Percentiles rank a stretch among this genome's conserved stretches.
Conservation (phyloP, 1,140 invertebrate genomes). For the Dreissena rostriformis region DNA sequence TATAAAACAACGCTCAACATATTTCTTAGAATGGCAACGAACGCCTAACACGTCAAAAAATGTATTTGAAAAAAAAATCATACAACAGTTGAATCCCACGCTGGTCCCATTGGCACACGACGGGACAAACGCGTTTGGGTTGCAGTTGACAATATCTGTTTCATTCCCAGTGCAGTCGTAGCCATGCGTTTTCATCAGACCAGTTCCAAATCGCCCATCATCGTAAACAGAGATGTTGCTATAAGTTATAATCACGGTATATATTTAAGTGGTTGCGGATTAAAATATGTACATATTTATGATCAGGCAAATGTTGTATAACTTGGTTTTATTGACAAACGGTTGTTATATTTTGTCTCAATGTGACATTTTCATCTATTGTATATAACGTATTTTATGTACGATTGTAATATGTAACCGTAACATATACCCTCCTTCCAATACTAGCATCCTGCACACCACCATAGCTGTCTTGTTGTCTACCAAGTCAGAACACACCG, state of each 20-base stretch:
- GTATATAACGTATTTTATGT: not conserved
- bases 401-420: not conserved
- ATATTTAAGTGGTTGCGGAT: not conserved
- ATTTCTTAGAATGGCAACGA: too few species aligned
- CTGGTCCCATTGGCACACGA: not conserved
- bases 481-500: constrained; percentile 5
- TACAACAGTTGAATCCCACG: constrained; percentile 36
- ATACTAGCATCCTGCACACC: constrained; percentile 31
- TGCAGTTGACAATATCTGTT: constrained; percentile 25
- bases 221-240: not conserved
- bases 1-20: too few species aligned
- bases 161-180: constrained; percentile 25
- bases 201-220: constrained; percentile 1
- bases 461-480: constrained; percentile 16
- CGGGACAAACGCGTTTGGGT: not conserved
- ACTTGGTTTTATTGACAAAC: not conserved
- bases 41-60: too few species aligned
- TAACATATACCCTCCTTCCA: constrained; percentile 12
- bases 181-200: not conserved
- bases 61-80: not conserved
- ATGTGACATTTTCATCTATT: not conserved
- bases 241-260: not conserved
- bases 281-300: not conserved
- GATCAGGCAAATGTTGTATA: not conserved
- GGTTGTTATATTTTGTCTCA: not conserved